phyloP scores from a whole-genome alignment of 2,797 vertebrate species.

The Darevskia mixta region DNA sequence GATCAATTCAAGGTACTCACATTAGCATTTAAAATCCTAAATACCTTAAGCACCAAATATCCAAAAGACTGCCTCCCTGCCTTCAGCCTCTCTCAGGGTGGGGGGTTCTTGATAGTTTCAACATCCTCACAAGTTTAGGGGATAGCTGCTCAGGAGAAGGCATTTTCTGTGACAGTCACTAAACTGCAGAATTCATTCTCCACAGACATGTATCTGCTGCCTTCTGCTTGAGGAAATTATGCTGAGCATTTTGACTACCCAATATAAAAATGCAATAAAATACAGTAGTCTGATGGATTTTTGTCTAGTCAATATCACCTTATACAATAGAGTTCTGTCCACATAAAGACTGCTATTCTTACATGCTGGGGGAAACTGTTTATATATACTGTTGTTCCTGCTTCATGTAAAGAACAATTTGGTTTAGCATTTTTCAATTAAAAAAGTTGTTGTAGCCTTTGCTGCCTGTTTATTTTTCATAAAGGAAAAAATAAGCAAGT shows the following conservation, averaged over 20 bases:
- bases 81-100: no score
- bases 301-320: background rate
- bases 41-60: no score
- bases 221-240: background rate
- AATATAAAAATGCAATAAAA: background rate
- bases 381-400: background rate
- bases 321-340: background rate
- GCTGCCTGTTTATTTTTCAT: background rate
- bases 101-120: no score
- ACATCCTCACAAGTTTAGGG: no score
- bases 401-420: background rate
- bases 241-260: background rate
- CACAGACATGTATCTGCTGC: no score
- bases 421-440: background rate
- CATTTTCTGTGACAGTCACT: no score
- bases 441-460: background rate
- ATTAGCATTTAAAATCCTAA: no score
- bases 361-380: background rate
- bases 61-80: no score
- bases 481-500: background rate
- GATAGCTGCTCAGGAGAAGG: no score
- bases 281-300: background rate
- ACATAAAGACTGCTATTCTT: background rate
- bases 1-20: no score
- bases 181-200: no score